phyloP scores from a whole-genome alignment of 2,113 vertebrate species.

The Edolisoma coerulescens region DNA sequence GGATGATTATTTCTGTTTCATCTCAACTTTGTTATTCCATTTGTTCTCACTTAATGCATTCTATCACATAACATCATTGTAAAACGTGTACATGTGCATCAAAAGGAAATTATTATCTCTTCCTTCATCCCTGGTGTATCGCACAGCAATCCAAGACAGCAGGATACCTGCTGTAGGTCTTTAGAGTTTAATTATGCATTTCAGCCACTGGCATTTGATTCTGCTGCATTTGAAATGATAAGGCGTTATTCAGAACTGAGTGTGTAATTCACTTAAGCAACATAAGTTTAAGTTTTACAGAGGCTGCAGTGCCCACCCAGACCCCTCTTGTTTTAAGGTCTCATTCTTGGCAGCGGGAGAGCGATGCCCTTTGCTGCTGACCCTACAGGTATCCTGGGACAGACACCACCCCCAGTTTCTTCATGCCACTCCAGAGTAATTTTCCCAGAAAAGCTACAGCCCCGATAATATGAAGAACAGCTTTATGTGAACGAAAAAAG shows the following conservation, averaged over 20 bases:
- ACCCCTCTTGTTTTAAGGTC: not conserved
- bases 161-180: not conserved
- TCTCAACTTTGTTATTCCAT: not conserved
- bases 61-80: not conserved
- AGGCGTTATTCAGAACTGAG: not conserved
- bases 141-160: not conserved
- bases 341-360: not conserved
- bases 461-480: not conserved
- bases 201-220: not conserved
- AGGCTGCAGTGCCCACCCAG: not conserved
- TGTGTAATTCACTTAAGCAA: not conserved
- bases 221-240: not conserved
- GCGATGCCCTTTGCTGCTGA: not conserved
- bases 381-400: not conserved
- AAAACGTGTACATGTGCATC: not conserved
- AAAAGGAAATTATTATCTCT: not conserved
- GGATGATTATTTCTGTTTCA: not conserved
- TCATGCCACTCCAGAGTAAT: not conserved
- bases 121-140: not conserved
- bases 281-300: fast-evolving
- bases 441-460: not conserved
- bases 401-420: not conserved
- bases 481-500: not conserved
- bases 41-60: not conserved
- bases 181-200: not conserved